Conservation (phyloP, 2,888 invertebrate species). For the Metallyticus violacea region DNA sequence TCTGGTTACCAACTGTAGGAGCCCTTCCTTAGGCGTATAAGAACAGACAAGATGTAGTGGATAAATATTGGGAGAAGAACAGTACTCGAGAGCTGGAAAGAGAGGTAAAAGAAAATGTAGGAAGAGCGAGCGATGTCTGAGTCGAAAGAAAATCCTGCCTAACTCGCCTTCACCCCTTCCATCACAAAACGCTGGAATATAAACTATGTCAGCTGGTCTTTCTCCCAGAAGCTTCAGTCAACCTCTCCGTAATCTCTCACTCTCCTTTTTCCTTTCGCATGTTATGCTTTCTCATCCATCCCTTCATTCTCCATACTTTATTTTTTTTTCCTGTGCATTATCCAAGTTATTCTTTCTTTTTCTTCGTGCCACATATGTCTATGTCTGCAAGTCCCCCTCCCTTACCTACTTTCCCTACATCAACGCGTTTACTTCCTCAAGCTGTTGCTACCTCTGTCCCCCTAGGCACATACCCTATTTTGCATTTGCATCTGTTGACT, state of each 20-base stretch:
- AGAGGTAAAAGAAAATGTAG: not conserved
- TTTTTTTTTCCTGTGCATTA: not conserved
- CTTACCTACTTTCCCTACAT: not conserved
- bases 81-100: not conserved
- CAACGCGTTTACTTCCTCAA: not conserved
- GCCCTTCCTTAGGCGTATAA: not conserved
- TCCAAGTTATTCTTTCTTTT: not conserved
- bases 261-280: not conserved
- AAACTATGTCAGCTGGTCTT: constrained; percentile 19
- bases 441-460: not conserved
- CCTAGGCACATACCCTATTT: not conserved
- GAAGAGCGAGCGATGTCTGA: too few relatives aligned
- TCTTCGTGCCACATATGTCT: not conserved
- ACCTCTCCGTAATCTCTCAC: not conserved
- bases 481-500: constrained; percentile 17
- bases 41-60: not conserved
- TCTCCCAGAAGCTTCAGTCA: constrained; percentile 22
- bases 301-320: not conserved
- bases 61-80: not conserved
- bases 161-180: not conserved
- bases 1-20: not conserved
- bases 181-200: constrained; percentile 20
- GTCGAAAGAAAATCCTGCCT: not conserved
- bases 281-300: not conserved
- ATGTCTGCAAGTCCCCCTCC: not conserved